Percentiles rank a stretch among this genome's conserved stretches.
Conservation (phyloP, 2,888 invertebrate species). For the Erebia ligea region DNA sequence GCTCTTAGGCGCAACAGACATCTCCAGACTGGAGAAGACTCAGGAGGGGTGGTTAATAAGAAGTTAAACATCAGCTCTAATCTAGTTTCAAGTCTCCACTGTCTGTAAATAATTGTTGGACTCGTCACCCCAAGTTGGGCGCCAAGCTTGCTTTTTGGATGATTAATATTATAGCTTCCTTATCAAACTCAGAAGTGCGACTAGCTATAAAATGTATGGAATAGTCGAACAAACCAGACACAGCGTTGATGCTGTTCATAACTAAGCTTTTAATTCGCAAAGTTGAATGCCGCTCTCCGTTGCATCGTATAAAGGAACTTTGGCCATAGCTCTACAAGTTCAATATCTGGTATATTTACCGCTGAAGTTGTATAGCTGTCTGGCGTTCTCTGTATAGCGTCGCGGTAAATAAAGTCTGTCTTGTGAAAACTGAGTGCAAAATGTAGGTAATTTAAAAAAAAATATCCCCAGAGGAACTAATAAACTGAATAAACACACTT, state of each 20-base stretch:
- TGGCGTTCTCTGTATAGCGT: not conserved
- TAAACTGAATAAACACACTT: too few relatives aligned
- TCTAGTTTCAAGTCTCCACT: too few relatives aligned
- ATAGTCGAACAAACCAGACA: constrained; percentile 14
- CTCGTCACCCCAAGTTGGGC: not conserved
- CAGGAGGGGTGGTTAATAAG: not conserved
- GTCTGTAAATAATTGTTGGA: too few relatives aligned
- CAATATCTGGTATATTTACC: constrained; percentile 1
- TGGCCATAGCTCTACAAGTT: constrained; percentile 11
- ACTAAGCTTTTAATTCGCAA: constrained; percentile 13
- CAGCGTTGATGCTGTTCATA: constrained; percentile 9
- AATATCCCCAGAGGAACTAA: too few relatives aligned
- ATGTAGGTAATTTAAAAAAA: too few relatives aligned
- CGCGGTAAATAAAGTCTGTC: not conserved
- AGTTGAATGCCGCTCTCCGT: constrained; percentile 7
- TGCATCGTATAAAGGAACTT: constrained; percentile 12
- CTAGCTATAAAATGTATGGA: constrained; percentile 20
- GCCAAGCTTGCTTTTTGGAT: not conserved
- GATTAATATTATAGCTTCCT: constrained; percentile 9
- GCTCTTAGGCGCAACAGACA: too few relatives aligned
- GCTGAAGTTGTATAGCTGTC: not conserved
- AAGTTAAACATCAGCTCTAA: not conserved
- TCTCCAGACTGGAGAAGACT: too few relatives aligned
- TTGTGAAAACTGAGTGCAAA: too few relatives aligned
- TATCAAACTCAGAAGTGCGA: not conserved